These are phyloP conservation scores for Drosophila suboccidentalis DNA, from an alignment of 2,888 invertebrate genomes.

Conservation along the genomic window DNA sequence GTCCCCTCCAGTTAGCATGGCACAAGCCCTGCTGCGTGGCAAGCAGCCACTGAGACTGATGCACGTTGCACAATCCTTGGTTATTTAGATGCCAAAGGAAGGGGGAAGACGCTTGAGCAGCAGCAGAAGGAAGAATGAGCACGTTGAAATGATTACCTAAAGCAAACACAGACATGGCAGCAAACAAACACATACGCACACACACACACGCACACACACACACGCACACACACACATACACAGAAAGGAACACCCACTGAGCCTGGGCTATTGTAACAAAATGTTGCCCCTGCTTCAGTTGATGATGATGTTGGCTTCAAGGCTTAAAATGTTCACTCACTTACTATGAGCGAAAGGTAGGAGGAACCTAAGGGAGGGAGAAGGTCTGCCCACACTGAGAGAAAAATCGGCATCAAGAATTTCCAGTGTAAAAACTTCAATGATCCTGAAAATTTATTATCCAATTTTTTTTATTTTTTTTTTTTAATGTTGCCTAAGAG, in stretches of 20 bases:
- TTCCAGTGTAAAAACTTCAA: too few species aligned
- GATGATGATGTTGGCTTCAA: constrained; percentile 65
- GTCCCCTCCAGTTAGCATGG: too few species aligned
- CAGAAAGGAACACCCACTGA: constrained; percentile 19
- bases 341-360: constrained; percentile 19
- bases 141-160: constrained; percentile 78
- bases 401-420: too few species aligned
- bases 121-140: constrained; percentile 46
- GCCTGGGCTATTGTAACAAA: constrained; percentile 69
- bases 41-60: constrained; percentile 8
- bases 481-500: too few species aligned
- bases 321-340: constrained; percentile 72
- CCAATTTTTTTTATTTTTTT: too few species aligned
- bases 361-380: not conserved
- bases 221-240: constrained; percentile 6
- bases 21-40: not conserved
- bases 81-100: constrained; percentile 34
- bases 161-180: constrained; percentile 77
- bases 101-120: constrained; percentile 11
- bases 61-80: constrained; percentile 29
- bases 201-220: constrained; percentile 5
- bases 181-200: constrained; percentile 53
- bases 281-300: constrained; percentile 43
- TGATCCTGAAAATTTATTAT: too few species aligned
- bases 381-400: too few species aligned